phyloP scores from a whole-genome alignment of 2,888 invertebrate species.

The Yponomeuta evonymella region DNA sequence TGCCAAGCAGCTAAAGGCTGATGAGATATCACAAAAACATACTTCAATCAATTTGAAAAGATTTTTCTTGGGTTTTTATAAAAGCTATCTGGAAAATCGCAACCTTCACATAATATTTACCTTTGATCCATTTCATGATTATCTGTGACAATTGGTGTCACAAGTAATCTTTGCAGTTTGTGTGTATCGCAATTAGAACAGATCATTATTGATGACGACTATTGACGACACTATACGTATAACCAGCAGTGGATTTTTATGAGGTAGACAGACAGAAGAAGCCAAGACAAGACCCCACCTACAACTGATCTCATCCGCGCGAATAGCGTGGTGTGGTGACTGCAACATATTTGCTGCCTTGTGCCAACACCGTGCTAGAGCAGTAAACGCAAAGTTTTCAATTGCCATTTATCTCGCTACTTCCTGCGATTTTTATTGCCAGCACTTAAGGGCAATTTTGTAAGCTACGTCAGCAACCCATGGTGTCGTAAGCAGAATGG shows the following conservation, averaged over 20 bases:
- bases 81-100: neutral
- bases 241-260: too few relatives aligned
- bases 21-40: neutral
- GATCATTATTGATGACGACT: too few relatives aligned
- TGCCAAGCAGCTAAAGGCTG: neutral
- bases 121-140: too few relatives aligned
- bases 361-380: neutral
- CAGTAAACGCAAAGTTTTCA: neutral
- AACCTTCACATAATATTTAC: too few relatives aligned
- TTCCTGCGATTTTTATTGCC: slow-evolving; percentile 5
- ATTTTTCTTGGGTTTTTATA: neutral
- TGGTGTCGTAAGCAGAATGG: slow-evolving; percentile 27
- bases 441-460: slow-evolving; percentile 5
- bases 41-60: neutral
- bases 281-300: too few relatives aligned
- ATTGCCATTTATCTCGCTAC: neutral
- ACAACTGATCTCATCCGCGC: neutral
- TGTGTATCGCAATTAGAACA: neutral
- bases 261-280: too few relatives aligned
- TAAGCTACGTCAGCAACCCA: slow-evolving; percentile 10
- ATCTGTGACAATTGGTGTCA: too few relatives aligned
- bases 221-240: too few relatives aligned
- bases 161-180: neutral
- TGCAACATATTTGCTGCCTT: neutral
- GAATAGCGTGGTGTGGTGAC: neutral